Conservation (phyloP, 92 coral and sea anemone species). For the Parazoanthus swiftii region DNA sequence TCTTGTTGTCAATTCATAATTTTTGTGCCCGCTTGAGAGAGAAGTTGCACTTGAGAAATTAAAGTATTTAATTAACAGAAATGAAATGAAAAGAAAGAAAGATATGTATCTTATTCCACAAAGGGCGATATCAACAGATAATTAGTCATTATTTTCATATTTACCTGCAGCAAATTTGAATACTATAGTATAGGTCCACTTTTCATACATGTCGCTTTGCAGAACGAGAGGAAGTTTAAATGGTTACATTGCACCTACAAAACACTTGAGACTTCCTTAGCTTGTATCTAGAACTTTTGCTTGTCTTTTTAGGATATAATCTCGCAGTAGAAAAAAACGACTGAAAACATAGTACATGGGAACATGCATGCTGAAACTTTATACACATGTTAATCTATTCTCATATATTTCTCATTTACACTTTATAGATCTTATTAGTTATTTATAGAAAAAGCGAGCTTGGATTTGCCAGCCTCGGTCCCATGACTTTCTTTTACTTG, state of each 20-base stretch:
- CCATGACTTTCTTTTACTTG: no score
- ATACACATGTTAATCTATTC: neutral
- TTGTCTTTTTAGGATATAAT: neutral
- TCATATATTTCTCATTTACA: neutral
- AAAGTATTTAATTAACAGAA: neutral
- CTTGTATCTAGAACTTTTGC: neutral
- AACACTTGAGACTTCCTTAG: neutral
- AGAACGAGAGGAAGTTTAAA: neutral
- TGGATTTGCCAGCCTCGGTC: neutral
- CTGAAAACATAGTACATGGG: neutral
- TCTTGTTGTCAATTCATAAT: neutral
- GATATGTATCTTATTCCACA: neutral
- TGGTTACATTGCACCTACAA: neutral
- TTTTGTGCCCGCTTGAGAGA: neutral
- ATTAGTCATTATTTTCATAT: conserved; percentile 15
- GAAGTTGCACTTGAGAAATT: neutral
- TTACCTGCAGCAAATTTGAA: neutral
- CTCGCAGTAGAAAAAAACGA: neutral
- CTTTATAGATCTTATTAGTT: neutral
- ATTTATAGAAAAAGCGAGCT: neutral
- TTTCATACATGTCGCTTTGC: neutral
- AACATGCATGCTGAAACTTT: neutral
- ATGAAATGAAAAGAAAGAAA: neutral
- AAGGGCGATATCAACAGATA: conserved; percentile 17
- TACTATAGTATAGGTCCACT: neutral